Evolutionary conservation across 1,140 invertebrate species (phyloP), one percentile per base, ranked within the genome.

Genomic region (Drusus annulatus): DNA sequence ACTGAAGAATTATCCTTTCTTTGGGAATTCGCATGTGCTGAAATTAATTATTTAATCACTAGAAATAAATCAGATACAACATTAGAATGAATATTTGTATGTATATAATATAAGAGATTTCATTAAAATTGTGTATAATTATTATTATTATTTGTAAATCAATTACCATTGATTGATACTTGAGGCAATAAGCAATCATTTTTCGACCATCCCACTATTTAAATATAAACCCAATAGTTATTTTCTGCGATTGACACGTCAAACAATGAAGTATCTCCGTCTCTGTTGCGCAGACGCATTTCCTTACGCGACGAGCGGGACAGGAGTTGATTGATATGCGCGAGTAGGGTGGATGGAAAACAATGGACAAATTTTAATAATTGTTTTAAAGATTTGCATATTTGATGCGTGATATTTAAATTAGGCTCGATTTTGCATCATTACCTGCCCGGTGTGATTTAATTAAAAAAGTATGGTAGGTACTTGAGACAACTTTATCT

Each of bases 161-260:
- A 45, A 45, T 45, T 13, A 45, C 36, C 36, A 13, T 45, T 45
- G 36, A 45, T 45, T 5, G 10, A 45, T 45, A 45, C 36, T 45
- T 45, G 36, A 45, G 8, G 36, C 36, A 45, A 45, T 45, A 45
- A 45, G 56, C 25, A 16, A 63, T 63, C 25, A 63, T 63, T 25
- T 63, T 63, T 25, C 16, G 10, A 21, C 25, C 21, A 25, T 16
- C 23, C 62, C 62, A 28, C 25, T 31, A 31, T 56, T 56, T 17
- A 56, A 73, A 76, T 60, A 76, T 80, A 76, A 76, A 80, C 63
- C 75, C 80, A 74, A 81, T 77, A 80, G 50, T 60, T 60, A 60
- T 23, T 60, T 51, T 60, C 58, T 25, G 25, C 62, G 19, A 51
- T 76, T 45, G 58, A 25, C 75, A 23, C 63, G 58, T 17, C 58